Evolutionary conservation across 2,888 invertebrate species (phyloP).

Genomic region (Ectemnius lituratus): DNA sequence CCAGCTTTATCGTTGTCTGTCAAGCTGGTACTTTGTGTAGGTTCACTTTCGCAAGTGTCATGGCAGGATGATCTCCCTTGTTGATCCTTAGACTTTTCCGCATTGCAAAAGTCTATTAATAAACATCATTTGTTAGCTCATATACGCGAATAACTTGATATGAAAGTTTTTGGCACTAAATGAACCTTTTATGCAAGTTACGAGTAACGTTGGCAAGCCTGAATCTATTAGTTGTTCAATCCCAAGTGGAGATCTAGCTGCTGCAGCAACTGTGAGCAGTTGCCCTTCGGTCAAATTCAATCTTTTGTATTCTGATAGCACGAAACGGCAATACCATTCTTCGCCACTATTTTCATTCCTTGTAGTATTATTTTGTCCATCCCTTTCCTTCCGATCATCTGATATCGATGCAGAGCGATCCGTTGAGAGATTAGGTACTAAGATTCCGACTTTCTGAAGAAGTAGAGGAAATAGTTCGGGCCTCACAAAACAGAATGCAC

Average conservation of each 20-base stretch:
- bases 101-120: conserved; percentile 68
- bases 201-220: conserved; percentile 83
- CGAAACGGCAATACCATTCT: conserved; percentile 81
- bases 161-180: too few relatives aligned
- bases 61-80: conserved; percentile 54
- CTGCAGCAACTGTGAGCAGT: conserved; percentile 87
- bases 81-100: conserved; percentile 61
- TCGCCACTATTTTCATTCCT: conserved; percentile 80
- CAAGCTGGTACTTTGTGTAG: conserved; percentile 57
- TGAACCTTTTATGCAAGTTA: conserved; percentile 80
- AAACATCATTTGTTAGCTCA: neutral
- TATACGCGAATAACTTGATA: too few relatives aligned
- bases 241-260: conserved; percentile 89
- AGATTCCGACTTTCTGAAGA: conserved; percentile 85
- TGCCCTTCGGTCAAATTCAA: conserved; percentile 82
- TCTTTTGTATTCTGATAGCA: conserved; percentile 80
- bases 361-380: conserved; percentile 83
- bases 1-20: conserved; percentile 79
- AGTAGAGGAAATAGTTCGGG: conserved; percentile 87
- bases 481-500: conserved; percentile 91
- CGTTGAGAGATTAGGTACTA: conserved; percentile 79
- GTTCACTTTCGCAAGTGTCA: conserved; percentile 49
- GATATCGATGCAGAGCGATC: conserved; percentile 80
- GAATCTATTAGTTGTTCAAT: conserved; percentile 88
- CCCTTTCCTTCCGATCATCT: conserved; percentile 80